Base-by-base conservation (phyloP, 2,888 invertebrate species). In the Smittia aterrima region DNA sequence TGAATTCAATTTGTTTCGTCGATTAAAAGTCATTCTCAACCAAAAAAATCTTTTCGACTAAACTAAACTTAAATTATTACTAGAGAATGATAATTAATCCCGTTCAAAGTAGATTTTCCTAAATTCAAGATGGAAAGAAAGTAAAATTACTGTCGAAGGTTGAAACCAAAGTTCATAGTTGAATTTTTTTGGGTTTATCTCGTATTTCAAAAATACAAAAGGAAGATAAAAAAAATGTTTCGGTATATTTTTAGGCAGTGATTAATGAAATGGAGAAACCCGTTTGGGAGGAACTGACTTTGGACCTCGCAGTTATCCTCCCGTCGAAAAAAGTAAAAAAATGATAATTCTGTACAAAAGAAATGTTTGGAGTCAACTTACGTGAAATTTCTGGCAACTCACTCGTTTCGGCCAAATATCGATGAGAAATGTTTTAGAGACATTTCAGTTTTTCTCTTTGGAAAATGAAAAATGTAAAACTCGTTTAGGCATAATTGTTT, bases 241-340 rank as follows among this genome's bases (percentile, higher is more conserved):
- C 27, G 74, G 74, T 66, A 74, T 74, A 74, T 74, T 62, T 74
- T 74, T 74, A 66, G 74, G 73, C 73, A 73, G 41, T 73, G 71
- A 71, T 68, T 68, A 24, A 68, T 32, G 13, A 38, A 18, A 41
- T 40, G n/a, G 53, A 66, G 16, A 58, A 18, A 58, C 58, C 58
- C 58, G 58, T 18, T n/a, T 27, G 18, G 32, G 71, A 71, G 71
- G 54, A 71, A 32, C 71, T 71, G 58, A 71, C 18, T 71, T 71
- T 53, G 54, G 71, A 71, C 53, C 53, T 71, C 71, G 54, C 53
- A 58, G 27, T 16, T 18, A 0, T 32, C 18, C 71, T 71, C 58
- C 41, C 24, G 11, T 16, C 9, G 9, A 25, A 66, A 27, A n/a
- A 25, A 9, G 27, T 47, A 66, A 53, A 53, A 53, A 4, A 24